Percentiles rank a stretch among this genome's conserved stretches.
phyloP scores from a whole-genome alignment of 2,888 invertebrate genomes.

The Chironomus riparius region DNA sequence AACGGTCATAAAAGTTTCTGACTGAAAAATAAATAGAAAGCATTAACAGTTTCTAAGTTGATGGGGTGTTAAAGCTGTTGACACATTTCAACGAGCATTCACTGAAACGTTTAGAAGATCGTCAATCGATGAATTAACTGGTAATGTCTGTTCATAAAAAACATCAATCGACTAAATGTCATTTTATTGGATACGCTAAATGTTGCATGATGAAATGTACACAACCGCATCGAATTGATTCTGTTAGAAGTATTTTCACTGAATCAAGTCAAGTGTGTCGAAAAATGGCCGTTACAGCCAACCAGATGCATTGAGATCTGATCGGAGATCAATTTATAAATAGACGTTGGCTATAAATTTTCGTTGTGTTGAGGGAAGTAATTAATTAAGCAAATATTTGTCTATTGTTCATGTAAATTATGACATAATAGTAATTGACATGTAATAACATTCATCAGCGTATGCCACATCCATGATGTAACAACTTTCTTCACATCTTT shows the following conservation, averaged over 20 bases:
- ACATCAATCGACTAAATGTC: not conserved
- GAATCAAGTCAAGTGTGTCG: not conserved
- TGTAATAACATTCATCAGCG: slow-evolving; percentile 8
- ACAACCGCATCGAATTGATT: not conserved
- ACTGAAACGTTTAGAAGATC: not conserved
- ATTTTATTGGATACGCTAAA: slow-evolving; percentile 7
- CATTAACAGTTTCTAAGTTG: not conserved
- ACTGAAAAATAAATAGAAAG: not conserved
- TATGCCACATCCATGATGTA: not conserved
- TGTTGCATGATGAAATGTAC: not conserved
- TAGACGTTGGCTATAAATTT: not conserved
- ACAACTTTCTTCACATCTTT: not conserved
- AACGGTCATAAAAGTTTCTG: not conserved
- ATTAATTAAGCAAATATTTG: slow-evolving; percentile 27
- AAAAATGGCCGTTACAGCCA: not conserved
- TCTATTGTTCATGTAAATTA: slow-evolving; percentile 18
- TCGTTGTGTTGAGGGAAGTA: slow-evolving; percentile 5
- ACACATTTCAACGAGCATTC: not conserved
- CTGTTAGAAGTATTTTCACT: not conserved
- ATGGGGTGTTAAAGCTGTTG: slow-evolving; percentile 6
- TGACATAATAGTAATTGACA: slow-evolving; percentile 20
- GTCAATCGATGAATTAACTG: slow-evolving; percentile 2
- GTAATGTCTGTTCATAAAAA: not conserved
- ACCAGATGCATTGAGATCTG: slow-evolving; percentile 1
- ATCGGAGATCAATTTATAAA: slow-evolving; percentile 15